Evolutionary conservation across 2,113 vertebrate genomes (phyloP).

Genomic region (Tautogolabrus adspersus): DNA sequence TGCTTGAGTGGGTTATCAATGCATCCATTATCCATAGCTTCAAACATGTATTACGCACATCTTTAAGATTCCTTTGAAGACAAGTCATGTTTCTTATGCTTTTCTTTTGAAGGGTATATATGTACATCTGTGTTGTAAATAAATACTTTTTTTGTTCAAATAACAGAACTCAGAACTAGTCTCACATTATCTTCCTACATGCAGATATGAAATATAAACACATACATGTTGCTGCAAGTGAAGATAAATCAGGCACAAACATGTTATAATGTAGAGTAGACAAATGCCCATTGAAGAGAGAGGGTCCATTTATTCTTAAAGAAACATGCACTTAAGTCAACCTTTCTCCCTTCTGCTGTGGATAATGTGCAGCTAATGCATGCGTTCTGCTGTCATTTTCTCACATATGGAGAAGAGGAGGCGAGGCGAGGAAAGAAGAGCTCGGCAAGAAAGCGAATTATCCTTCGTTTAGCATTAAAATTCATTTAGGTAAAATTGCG

Average conservation of each 20-base stretch:
- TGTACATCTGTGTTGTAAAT: constrained; percentile 94
- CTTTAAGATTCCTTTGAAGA: constrained; percentile 92
- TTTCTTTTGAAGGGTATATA: constrained; percentile 93
- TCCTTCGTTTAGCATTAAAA: constrained; percentile 97
- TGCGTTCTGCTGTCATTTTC: constrained; percentile 62
- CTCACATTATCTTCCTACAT: constrained; percentile 46
- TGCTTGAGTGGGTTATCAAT: constrained; percentile 81
- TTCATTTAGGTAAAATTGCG: constrained; percentile 97
- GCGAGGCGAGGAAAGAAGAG: constrained; percentile 21
- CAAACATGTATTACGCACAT: constrained; percentile 77
- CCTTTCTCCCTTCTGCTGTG: constrained; percentile 36
- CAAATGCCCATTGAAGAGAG: constrained; percentile 21
- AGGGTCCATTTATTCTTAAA: constrained; percentile 38
- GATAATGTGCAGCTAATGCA: constrained; percentile 74
- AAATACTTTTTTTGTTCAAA: constrained; percentile 95
- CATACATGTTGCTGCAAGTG: background rate
- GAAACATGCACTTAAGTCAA: constrained; percentile 49
- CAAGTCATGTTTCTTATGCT: constrained; percentile 89
- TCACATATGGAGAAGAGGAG: constrained; percentile 44
- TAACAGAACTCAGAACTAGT: constrained; percentile 78
- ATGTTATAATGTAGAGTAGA: constrained; percentile 25
- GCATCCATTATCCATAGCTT: constrained; percentile 85
- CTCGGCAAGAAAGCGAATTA: constrained; percentile 88
- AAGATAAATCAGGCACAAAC: constrained; percentile 15
- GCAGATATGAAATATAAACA: background rate